phyloP scores from a whole-genome alignment of 2,888 invertebrate genomes.

The Pyrrhosoma nymphula region DNA sequence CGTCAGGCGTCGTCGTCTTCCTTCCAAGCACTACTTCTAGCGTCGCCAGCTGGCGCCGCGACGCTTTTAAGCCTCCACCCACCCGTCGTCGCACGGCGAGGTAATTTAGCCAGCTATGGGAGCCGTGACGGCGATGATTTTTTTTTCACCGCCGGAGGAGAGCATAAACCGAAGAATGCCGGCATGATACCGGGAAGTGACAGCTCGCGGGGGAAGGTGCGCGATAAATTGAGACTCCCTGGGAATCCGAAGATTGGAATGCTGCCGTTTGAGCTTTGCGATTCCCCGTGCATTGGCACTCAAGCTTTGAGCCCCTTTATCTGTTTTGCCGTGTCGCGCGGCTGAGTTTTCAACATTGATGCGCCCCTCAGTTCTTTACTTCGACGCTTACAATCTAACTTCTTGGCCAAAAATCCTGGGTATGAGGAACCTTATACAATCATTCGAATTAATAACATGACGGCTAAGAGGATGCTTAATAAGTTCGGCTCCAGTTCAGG shows the following conservation, averaged over 20 bases:
- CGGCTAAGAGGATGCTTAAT: too few species aligned
- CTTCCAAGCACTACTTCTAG: background rate
- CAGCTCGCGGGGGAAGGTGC: background rate
- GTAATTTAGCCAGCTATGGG: too few species aligned
- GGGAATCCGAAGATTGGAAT: background rate
- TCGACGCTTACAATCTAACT: too few species aligned
- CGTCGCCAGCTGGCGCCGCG: background rate
- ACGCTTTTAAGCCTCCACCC: background rate
- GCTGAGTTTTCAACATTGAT: too few species aligned
- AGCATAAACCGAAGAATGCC: background rate
- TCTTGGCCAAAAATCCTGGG: too few species aligned
- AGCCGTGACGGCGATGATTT: background rate
- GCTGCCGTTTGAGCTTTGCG: background rate
- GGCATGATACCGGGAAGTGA: background rate
- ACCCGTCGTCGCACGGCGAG: too few species aligned
- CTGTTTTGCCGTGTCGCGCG: too few species aligned
- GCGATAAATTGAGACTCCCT: background rate
- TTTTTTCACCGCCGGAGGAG: background rate
- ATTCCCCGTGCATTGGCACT: background rate
- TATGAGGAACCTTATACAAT: too few species aligned
- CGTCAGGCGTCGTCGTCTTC: background rate
- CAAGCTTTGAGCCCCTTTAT: too few species aligned
- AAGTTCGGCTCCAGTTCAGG: too few species aligned
- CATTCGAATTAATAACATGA: too few species aligned
- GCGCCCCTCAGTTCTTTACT: too few species aligned